Conservation (phyloP, 2,888 invertebrate species). For the Carcina quercana region DNA sequence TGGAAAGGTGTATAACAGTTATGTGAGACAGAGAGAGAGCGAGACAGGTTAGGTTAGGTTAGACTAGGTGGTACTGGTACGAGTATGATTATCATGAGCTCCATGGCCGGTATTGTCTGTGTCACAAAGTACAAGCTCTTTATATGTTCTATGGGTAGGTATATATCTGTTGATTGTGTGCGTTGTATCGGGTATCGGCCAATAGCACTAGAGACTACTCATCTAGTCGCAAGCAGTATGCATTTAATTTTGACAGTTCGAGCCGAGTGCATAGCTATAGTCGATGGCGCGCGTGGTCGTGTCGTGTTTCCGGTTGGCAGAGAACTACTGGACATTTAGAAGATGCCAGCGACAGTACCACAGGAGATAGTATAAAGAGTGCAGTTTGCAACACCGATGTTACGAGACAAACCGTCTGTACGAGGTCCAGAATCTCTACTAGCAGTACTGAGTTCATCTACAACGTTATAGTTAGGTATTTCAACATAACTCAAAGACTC, state of each 20-base stretch:
- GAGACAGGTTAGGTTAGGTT: too few species aligned
- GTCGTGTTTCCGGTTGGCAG: conserved; percentile 54
- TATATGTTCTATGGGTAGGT: conserved; percentile 61
- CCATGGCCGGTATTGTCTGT: conserved; percentile 60
- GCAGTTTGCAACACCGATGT: conserved; percentile 74
- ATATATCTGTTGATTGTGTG: conserved; percentile 66
- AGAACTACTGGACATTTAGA: conserved; percentile 62
- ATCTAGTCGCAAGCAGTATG: conserved; percentile 73
- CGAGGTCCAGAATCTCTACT: too few species aligned
- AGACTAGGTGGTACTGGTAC: conserved; percentile 56
- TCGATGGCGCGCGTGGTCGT: conserved; percentile 65
- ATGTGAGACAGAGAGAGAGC: conserved; percentile 71
- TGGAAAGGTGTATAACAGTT: conserved; percentile 73
- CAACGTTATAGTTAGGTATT: not conserved
- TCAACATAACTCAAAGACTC: too few species aligned
- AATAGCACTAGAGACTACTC: conserved; percentile 72
- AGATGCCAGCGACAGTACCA: conserved; percentile 70
- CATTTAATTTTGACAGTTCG: conserved; percentile 68
- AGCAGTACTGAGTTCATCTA: too few species aligned
- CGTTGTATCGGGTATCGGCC: conserved; percentile 67
- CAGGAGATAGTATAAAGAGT: conserved; percentile 72
- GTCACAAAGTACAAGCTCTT: conserved; percentile 75
- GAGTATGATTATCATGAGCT: conserved; percentile 60
- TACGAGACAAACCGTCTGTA: conserved; percentile 46
- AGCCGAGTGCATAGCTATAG: conserved; percentile 69